A percentile compares a stretch with the other conserved stretches of the same genome.
Conservation (phyloP, 2,888 invertebrate species). For the Clanis bilineata region DNA sequence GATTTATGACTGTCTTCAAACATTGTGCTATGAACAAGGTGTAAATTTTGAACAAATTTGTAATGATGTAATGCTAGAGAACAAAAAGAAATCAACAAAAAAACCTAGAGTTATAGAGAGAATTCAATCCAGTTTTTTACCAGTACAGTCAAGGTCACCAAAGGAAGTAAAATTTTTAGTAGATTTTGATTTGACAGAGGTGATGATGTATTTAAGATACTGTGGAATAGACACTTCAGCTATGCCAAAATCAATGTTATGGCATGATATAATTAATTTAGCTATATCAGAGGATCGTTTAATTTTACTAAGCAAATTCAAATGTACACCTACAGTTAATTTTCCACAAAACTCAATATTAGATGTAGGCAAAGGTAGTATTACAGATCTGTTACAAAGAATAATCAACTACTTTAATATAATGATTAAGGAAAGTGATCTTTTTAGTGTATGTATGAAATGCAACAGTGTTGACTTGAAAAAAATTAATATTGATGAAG, state of each 20-base stretch:
- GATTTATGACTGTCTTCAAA: slow-evolving; percentile 86
- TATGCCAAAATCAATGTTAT: slow-evolving; percentile 80
- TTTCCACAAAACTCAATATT: slow-evolving; percentile 79
- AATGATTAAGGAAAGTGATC: slow-evolving; percentile 82
- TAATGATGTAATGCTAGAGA: slow-evolving; percentile 80
- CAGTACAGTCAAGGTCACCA: slow-evolving; percentile 39
- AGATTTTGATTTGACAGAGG: slow-evolving; percentile 53
- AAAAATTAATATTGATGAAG: slow-evolving; percentile 49
- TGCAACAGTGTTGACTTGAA: slow-evolving; percentile 66
- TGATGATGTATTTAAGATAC: slow-evolving; percentile 64
- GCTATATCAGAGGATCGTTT: slow-evolving; percentile 64
- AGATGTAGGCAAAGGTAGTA: slow-evolving; percentile 77
- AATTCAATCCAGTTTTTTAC: slow-evolving; percentile 37
- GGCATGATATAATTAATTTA: slow-evolving; percentile 67
- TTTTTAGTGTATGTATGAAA: slow-evolving; percentile 88
- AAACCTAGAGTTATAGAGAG: slow-evolving; percentile 57
- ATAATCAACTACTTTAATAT: slow-evolving; percentile 86
- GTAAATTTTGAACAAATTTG: slow-evolving; percentile 85
- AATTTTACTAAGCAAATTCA: slow-evolving; percentile 60
- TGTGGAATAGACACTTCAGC: slow-evolving; percentile 84
- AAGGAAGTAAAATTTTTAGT: slow-evolving; percentile 59
- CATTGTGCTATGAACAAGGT: slow-evolving; percentile 62
- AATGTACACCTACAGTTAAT: slow-evolving; percentile 79
- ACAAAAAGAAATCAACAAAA: slow-evolving; percentile 72
- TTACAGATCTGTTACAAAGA: slow-evolving; percentile 85